These are phyloP conservation scores for Galerucella pusilla DNA, from an alignment of 2,888 invertebrate genomes.

Conservation along the genomic window DNA sequence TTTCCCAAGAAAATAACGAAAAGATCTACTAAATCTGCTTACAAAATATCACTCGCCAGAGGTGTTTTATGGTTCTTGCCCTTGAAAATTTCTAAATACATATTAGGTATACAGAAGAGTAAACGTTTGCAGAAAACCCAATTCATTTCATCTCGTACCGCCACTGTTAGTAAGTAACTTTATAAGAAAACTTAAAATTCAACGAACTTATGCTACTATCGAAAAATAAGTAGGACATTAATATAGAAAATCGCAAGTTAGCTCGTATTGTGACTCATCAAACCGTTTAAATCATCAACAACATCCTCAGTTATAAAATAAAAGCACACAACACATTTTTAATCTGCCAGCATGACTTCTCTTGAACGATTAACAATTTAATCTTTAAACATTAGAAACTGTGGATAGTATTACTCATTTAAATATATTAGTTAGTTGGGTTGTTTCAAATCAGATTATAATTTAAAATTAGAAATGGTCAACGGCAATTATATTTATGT, in stretches of 20 bases:
- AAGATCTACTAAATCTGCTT: too few relatives aligned
- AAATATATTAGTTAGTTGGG: too few relatives aligned
- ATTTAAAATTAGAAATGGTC: too few relatives aligned
- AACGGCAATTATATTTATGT: too few relatives aligned
- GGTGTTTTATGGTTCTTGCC: too few relatives aligned
- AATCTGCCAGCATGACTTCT: constrained; percentile 9
- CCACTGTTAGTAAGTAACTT: neutral
- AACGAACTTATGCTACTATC: constrained; percentile 9
- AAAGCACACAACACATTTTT: constrained; percentile 13
- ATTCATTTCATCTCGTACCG: too few relatives aligned
- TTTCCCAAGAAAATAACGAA: too few relatives aligned
- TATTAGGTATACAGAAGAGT: too few relatives aligned
- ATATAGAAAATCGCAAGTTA: constrained; percentile 30
- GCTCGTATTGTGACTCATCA: constrained; percentile 38
- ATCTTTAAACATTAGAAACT: constrained; percentile 2
- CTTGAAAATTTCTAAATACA: too few relatives aligned
- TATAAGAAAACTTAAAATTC: constrained; percentile 8
- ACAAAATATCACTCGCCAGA: too few relatives aligned
- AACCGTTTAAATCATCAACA: constrained; percentile 39
- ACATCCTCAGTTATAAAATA: constrained; percentile 38
- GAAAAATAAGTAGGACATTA: constrained; percentile 23
- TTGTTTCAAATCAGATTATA: too few relatives aligned
- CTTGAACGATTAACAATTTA: constrained; percentile 11
- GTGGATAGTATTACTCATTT: neutral
- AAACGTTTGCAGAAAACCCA: too few relatives aligned